Base-by-base conservation (phyloP, 2,797 vertebrate genomes). In the Gouania willdenowi region DNA sequence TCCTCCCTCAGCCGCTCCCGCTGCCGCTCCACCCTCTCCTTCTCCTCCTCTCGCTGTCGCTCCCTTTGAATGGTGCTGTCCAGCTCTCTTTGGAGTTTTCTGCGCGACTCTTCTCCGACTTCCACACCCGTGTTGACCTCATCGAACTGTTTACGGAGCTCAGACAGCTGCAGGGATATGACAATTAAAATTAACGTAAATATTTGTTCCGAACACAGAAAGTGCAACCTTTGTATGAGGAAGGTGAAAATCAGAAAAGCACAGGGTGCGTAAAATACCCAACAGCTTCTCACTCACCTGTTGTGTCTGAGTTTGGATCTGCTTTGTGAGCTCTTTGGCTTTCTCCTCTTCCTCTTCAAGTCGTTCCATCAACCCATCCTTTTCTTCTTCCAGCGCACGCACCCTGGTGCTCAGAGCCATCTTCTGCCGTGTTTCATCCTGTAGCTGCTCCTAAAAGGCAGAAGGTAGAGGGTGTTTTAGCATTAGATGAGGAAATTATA, bases 381-480 rank as follows among this genome's bases (percentile, higher is more conserved):
- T 91, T 54, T 96, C 94, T 0, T 93, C 90, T 81, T 95, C 93
- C 66, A 96, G 71, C 7, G 80, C 79, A 29, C 92, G 88, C 1
- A 89, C 88, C 17, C 91, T 87, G 1, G 92, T 87, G 51, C 88
- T 86, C 40, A 92, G 44, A 17, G 88, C 81, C 77, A 95, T 74
- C 65, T 96, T 96, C 18, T 91, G 90, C 19, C 93, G 79, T 0
- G 87, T 94, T 71, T 96, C 94, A 43, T 96, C 94, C 66, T 94
- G 92, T 15, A 94, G 78, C 23, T 90, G 51, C 30, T 96, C 94
- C 93, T 95, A 48, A 42, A 23, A 44, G 20, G 7, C 15, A 16
- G 6, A 42, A n/a, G n/a, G n/a, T n/a, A n/a, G n/a, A n/a, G n/a
- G n/a, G n/a, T n/a, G n/a, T n/a, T n/a, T n/a, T n/a, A n/a, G n/a